These are phyloP conservation scores for Drosophila fungiperda DNA, from an alignment of 2,888 invertebrate species.

Conservation along the genomic window DNA sequence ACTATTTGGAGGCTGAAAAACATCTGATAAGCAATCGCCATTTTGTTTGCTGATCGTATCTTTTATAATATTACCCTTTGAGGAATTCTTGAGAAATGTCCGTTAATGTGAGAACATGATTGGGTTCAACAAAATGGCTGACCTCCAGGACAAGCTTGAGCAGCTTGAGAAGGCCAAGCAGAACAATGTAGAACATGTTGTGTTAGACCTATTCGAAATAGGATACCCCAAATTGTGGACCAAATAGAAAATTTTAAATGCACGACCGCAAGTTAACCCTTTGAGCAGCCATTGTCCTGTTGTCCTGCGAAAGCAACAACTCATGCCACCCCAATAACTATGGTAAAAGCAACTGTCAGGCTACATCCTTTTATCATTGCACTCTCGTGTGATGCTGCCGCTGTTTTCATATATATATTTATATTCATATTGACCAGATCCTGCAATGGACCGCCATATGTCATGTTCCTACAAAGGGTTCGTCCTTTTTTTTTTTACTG, in stretches of 20 bases:
- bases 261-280: constrained; percentile 75
- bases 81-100: constrained; percentile 70
- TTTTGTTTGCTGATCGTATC: constrained; percentile 19
- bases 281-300: constrained; percentile 67
- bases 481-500: constrained; percentile 56
- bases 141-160: constrained; percentile 35
- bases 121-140: constrained; percentile 74
- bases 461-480: constrained; percentile 61
- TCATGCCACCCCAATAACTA: constrained; percentile 56
- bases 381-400: constrained; percentile 32
- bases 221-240: constrained; percentile 43
- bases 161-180: constrained; percentile 29
- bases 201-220: constrained; percentile 9
- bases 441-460: constrained; percentile 75
- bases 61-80: not conserved
- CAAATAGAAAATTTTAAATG: constrained; percentile 70
- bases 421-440: constrained; percentile 73
- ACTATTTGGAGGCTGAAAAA: constrained; percentile 7
- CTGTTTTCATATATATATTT: constrained; percentile 45
- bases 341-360: constrained; percentile 42
- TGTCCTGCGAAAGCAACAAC: constrained; percentile 34
- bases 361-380: constrained; percentile 32
- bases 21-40: constrained; percentile 16
- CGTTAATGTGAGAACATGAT: constrained; percentile 75
- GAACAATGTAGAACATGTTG: constrained; percentile 23